phyloP scores from a whole-genome alignment of 2,113 vertebrate genomes.

The Shinisaurus crocodilurus region DNA sequence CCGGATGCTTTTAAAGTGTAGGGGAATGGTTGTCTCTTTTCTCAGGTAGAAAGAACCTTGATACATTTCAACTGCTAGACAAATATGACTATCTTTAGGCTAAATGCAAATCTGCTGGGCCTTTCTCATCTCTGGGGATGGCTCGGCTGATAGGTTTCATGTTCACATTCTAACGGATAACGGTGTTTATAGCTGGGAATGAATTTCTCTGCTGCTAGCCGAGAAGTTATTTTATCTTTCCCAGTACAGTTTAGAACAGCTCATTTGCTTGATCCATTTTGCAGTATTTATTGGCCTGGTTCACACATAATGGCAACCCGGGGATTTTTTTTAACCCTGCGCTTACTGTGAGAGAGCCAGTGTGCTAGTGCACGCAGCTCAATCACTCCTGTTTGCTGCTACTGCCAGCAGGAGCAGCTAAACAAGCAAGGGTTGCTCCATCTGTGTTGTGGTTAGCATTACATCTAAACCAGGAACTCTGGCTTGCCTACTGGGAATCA shows the following conservation, averaged over 20 bases:
- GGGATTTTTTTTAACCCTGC: no score
- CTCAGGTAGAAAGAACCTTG: slow-evolving; percentile 19
- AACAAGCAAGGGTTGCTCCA: no score
- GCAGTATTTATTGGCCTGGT: neutral
- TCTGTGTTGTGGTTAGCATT: no score
- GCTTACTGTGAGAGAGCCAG: no score
- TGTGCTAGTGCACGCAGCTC: no score
- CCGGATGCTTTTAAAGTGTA: neutral
- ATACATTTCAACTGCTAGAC: neutral
- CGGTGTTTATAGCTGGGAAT: neutral
- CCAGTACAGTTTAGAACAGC: neutral
- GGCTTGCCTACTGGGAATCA: no score
- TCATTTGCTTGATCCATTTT: neutral
- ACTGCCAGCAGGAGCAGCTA: no score
- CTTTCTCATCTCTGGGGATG: neutral
- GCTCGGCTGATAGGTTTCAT: neutral
- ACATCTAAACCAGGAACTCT: no score
- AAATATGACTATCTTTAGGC: neutral
- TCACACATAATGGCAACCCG: no score
- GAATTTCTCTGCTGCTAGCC: neutral
- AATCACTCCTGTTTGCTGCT: no score
- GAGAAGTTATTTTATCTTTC: neutral
- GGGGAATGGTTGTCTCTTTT: neutral
- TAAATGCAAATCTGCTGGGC: neutral
- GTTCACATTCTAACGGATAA: neutral